Base-by-base conservation (phyloP, 1,140 invertebrate genomes). In the Panagrolaimus sp. region DNA sequence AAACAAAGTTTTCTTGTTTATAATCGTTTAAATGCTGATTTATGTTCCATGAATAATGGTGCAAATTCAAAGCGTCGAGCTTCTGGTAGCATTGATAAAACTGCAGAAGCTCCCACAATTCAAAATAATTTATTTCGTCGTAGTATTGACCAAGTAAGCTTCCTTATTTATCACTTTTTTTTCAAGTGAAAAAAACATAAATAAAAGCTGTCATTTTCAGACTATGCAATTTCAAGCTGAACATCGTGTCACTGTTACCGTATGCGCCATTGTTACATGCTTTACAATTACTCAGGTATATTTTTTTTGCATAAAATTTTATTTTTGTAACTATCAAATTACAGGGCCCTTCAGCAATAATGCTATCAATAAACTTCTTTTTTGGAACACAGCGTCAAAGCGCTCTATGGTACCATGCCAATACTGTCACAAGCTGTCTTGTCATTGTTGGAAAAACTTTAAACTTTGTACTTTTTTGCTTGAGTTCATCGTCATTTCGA, bases 221-320 rank as follows among this genome's bases (percentile, higher is more conserved):
- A 73, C 65, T 11, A 47, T 53, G 31, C 72, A 73, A 65, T 73
- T 67, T 48, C 68, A 69, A 51, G 76, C 69, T 20, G 74, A 76
- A 66, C 76, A 79, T 47, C 72, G 73, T 27, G 68, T 76, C 9
- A 79, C 70, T 16, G 62, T 71, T 25, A 72, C 69, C 9, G 70
- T 71, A 9, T 61, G 43, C n/a, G 27, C 44, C 9, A 72, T 71
- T 64, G 70, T 71, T 11, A 71, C 70, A 27, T 71, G 47, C 42
- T 71, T 71, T 46, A 72, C 69, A 3, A 51, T 70, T 9, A 70
- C 68, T 13, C 68, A 70, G 44, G 68, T 69, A 11, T 16, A 53
- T 68, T 8, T 16, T 71, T 65, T 42, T 42, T 67, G 20, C 20
- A 25, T 57, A 1, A 20, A 13, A 13, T 57, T 20, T 27, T 20